Evolutionary conservation across 2,888 invertebrate genomes (phyloP), one percentile per base, ranked within the genome.

Genomic region (Cecidostiba fungosa): DNA sequence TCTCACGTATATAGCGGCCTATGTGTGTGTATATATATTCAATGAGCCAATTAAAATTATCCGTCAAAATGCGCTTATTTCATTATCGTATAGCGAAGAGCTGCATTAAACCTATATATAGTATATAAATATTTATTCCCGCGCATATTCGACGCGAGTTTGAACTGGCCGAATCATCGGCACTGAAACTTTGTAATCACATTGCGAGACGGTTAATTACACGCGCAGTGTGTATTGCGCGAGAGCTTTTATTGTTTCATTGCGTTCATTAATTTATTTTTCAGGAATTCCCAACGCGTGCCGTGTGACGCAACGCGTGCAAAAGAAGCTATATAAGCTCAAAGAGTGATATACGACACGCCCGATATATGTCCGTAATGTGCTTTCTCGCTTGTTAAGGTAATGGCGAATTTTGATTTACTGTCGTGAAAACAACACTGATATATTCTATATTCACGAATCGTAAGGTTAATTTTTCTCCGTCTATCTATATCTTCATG

Each of bases 21-120:
- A 10, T 19, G 14, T 19, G 14, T 5, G 19, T 6, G 6, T 5
- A 19, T n/a, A 76, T 77, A 43, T 81, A 85, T 81, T 85, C 85
- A 78, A 85, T 59, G 87, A 87, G 81, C 85, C 87, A 87, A 87
- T 87, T 85, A 87, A 87, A 87, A 87, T 69, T 85, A 87, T 85
- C 74, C 87, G 50, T 82, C 87, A 85, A 79, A 74, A 74, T 3
- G 39, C 32, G 59, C 70, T 83, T 73, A 62, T 73, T 83, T 70
- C 85, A 74, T 79, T 79, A 83, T 70, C 77, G 59, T 54, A 77
- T 43, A 32, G 14, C 32, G 47, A 74, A 29, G 66, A 39, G 70
- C 47, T 16, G 43, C 23, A n/a, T 14, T 26, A 14, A 50, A 23
- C 50, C 29, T 16, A 19, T 77, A 62, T 62, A 4, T 10, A 10